Evolutionary conservation across 2,113 vertebrate species (phyloP).

Genomic region (Dissostichus mawsoni): DNA sequence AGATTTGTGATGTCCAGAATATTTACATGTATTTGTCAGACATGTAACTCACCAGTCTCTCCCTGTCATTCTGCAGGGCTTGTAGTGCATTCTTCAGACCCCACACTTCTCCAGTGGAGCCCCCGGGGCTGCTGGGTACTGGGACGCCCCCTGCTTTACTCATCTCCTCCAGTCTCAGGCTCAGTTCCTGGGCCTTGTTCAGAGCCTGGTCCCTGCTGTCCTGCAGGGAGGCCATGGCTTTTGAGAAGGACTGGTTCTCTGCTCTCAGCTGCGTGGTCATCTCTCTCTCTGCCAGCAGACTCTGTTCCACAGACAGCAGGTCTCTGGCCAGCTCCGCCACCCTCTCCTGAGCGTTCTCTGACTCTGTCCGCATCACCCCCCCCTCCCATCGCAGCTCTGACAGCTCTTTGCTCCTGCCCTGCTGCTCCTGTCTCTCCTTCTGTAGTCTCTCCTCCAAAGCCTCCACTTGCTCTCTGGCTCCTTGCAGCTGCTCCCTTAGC

Average conservation of each 20-base stretch:
- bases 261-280: conserved; percentile 84
- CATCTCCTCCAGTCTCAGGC: conserved; percentile 79
- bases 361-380: conserved; percentile 93
- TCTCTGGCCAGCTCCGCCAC: conserved; percentile 95
- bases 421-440: conserved; percentile 83
- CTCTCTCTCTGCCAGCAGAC: conserved; percentile 87
- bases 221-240: conserved; percentile 94
- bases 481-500: conserved; percentile 83
- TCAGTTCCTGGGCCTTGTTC: conserved; percentile 78
- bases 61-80: conserved; percentile 93
- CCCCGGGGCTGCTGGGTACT: conserved; percentile 48
- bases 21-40: background rate
- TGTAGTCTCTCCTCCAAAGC: conserved; percentile 83
- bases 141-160: conserved; percentile 70
- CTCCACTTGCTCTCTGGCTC: conserved; percentile 74
- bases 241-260: conserved; percentile 91
- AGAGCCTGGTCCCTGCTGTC: conserved; percentile 88
- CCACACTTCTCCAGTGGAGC: conserved; percentile 85
- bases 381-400: conserved; percentile 91
- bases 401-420: conserved; percentile 84
- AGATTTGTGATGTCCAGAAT: background rate
- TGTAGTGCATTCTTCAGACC: conserved; percentile 92
- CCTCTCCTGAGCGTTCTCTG: conserved; percentile 94
- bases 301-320: conserved; percentile 92
- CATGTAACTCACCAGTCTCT: conserved; percentile 88